phyloP scores from a whole-genome alignment of 2,797 vertebrate species.

The Tiaroga cobitis region DNA sequence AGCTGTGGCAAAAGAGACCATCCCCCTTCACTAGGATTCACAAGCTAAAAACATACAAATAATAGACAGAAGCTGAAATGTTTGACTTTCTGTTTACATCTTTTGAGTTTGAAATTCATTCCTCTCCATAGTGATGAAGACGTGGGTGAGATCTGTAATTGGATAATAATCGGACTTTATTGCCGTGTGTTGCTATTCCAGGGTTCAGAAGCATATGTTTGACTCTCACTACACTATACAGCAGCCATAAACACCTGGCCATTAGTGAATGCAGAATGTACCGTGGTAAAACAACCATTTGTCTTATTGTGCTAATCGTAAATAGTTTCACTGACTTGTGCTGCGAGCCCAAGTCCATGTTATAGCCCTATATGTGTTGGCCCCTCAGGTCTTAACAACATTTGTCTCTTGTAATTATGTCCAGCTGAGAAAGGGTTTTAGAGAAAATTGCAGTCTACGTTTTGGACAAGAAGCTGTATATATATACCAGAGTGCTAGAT shows the following conservation, averaged over 20 bases:
- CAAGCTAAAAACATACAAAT: not conserved
- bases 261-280: not conserved
- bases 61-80: not conserved
- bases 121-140: not conserved
- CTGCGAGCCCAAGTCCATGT: not conserved
- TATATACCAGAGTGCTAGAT: not conserved
- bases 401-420: not conserved
- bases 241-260: not conserved
- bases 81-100: not conserved
- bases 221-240: not conserved
- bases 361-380: not conserved
- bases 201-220: not conserved
- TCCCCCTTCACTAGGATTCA: not conserved
- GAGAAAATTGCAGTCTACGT: not conserved
- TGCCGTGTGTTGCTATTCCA: constrained; percentile 1
- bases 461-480: not conserved
- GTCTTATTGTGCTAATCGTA: not conserved
- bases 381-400: not conserved
- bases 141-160: not conserved
- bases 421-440: not conserved
- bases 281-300: constrained; percentile 2
- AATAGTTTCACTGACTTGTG: not conserved
- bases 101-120: not conserved
- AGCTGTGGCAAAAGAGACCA: not conserved
- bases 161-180: not conserved